Evolutionary conservation across 2,888 invertebrate genomes (phyloP).

Genomic region (Suillia variegata): DNA sequence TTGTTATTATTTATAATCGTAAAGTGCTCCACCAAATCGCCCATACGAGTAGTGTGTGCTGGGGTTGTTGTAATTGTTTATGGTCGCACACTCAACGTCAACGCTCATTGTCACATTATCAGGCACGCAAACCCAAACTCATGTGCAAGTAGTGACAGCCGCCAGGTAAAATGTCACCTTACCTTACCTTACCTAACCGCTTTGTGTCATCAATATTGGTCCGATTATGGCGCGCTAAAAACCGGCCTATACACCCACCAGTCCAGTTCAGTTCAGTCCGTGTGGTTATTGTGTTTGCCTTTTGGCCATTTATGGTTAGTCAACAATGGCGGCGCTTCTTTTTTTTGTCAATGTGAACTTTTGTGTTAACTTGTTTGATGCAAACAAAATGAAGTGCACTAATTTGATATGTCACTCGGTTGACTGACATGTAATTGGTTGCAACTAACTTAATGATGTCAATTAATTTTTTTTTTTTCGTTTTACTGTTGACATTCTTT

Average conservation of each 20-base stretch:
- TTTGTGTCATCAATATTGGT: not conserved
- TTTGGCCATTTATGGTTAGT: not conserved
- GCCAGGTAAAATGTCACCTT: not conserved
- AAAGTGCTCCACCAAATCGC: constrained; percentile 1
- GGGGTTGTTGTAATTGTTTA: not conserved
- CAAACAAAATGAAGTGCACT: constrained; percentile 24
- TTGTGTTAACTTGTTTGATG: constrained; percentile 3
- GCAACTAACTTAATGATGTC: constrained; percentile 49
- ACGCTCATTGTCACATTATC: constrained; percentile 3
- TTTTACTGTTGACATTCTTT: not conserved
- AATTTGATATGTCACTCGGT: constrained; percentile 41
- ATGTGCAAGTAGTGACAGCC: not conserved
- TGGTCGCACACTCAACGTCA: not conserved
- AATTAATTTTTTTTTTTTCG: constrained; percentile 34
- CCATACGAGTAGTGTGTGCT: not conserved
- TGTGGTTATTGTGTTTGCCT: not conserved
- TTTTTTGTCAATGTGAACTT: not conserved
- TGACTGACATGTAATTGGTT: constrained; percentile 39
- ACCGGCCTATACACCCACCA: no score
- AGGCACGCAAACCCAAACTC: not conserved
- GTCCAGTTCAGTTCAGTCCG: no score
- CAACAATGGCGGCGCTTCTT: not conserved
- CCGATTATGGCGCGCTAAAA: no score
- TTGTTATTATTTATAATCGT: not conserved
- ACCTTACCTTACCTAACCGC: not conserved